Evolutionary conservation across 2,888 invertebrate species (phyloP), one percentile per base, ranked within the genome.

Genomic region (Nomada goodeniana): DNA sequence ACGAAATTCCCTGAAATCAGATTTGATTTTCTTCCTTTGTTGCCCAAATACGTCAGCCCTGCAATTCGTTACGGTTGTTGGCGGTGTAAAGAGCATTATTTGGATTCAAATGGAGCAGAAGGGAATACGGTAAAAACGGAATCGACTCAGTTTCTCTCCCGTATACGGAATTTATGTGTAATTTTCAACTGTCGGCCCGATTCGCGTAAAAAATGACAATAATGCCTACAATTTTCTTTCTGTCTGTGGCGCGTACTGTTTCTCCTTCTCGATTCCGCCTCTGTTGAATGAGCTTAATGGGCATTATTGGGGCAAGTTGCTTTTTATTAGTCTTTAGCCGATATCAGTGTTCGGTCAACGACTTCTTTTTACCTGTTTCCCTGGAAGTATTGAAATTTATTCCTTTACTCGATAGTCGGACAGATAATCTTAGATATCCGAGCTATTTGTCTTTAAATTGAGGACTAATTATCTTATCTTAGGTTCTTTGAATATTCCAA

Each of bases 211-310:
- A 81, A 81, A 78, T 79, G 71, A 65, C 76, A 79, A 71, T 79
- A 85, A 85, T 80, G 79, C 61, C 53, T 36, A 53, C 36, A 69
- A 69, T 74, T 85, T 86, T 77, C 76, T 85, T 82, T 70, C 61
- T 59, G 76, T 83, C 80, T 57, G 44, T 60, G 52, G 20, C 20
- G 50, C 20, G 10, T 57, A 42, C 36, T 44, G 18, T 47, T 23
- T 71, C 15, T 7, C n/a, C 15, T 67, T 65, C 13, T 36, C 55
- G 18, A 26, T 42, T 36, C 47, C 67, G 47, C 20, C 55, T 13
- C 52, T 42, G 44, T 42, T 20, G 42, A 55, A 57, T 50, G 23
- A 47, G 47, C 20, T 67, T 79, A 69, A 75, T 60, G 47, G 23
- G 23, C 36, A 57, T 63, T 23, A 5, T 44, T 42, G 20, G 26